phyloP scores from a whole-genome alignment of 2,888 invertebrate genomes.

The Cyclophora albipunctata region DNA sequence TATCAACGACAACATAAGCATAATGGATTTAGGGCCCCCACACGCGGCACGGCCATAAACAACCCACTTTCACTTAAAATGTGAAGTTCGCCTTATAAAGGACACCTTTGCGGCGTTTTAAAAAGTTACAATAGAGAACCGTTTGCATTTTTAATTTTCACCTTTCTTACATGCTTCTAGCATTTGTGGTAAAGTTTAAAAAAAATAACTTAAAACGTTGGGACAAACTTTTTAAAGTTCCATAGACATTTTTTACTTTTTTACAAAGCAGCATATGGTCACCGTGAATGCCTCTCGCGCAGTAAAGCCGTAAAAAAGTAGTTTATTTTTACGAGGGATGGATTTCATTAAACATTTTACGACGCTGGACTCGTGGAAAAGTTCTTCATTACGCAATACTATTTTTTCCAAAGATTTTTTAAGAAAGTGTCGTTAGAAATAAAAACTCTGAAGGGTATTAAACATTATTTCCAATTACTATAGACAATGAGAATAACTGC shows the following conservation, averaged over 20 bases:
- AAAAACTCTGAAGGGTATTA: no score
- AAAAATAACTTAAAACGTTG: neutral
- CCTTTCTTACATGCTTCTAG: no score
- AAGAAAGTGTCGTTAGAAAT: no score
- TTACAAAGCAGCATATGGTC: conserved; percentile 5
- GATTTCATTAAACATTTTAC: conserved; percentile 10
- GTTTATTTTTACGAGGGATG: conserved; percentile 7
- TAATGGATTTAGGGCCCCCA: conserved; percentile 42
- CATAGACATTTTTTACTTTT: conserved; percentile 20
- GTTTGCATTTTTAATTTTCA: neutral
- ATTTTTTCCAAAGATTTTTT: no score
- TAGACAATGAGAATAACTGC: no score
- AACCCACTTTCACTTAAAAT: conserved; percentile 48
- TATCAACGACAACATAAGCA: conserved; percentile 50
- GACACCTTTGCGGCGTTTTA: conserved; percentile 21
- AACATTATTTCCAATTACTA: no score
- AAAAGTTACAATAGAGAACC: conserved; percentile 7
- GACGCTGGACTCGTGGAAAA: conserved; percentile 3
- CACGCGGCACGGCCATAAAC: conserved; percentile 32
- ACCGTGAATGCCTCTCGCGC: neutral
- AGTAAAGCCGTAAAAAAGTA: conserved; percentile 6
- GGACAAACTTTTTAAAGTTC: neutral
- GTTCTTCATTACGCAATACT: neutral
- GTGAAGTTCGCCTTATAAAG: conserved; percentile 33
- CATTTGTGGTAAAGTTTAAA: no score